These are phyloP conservation scores for Stenoptilia bipunctidactyla DNA, from an alignment of 2,888 invertebrate species.

Conservation along the genomic window DNA sequence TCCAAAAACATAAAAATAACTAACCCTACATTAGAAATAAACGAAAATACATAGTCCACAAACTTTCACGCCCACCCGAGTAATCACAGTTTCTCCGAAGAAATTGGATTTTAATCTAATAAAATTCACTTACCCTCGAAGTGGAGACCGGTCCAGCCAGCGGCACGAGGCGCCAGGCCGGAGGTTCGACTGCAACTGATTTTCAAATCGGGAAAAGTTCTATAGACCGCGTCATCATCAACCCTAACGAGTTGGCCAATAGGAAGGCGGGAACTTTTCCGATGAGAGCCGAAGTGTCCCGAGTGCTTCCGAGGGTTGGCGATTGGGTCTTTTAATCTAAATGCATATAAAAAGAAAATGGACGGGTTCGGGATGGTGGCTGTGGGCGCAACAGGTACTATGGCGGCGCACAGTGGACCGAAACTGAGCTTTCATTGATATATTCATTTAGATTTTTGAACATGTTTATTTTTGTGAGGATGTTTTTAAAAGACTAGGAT, in stretches of 20 bases:
- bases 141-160: slow-evolving; percentile 26
- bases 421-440: not conserved
- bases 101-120: slow-evolving; percentile 70
- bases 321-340: slow-evolving; percentile 70
- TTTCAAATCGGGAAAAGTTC: slow-evolving; percentile 62
- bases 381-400: slow-evolving; percentile 55
- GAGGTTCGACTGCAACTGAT: slow-evolving; percentile 58
- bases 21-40: too few species aligned
- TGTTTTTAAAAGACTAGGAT: too few species aligned
- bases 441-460: too few species aligned
- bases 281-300: slow-evolving; percentile 38
- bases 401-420: slow-evolving; percentile 7
- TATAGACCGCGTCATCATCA: slow-evolving; percentile 60
- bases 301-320: slow-evolving; percentile 53
- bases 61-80: not conserved
- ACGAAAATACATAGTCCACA: too few species aligned
- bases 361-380: slow-evolving; percentile 40
- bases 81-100: slow-evolving; percentile 34
- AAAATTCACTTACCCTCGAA: slow-evolving; percentile 60
- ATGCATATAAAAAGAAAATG: slow-evolving; percentile 65
- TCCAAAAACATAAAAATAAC: too few species aligned
- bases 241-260: slow-evolving; percentile 55
- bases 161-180: slow-evolving; percentile 42
- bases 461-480: too few species aligned
- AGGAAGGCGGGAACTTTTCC: slow-evolving; percentile 34